Evolutionary conservation across 53 echinoderm and acorn worm species (phyloP).

Genomic region (Patiria pectinifera): DNA sequence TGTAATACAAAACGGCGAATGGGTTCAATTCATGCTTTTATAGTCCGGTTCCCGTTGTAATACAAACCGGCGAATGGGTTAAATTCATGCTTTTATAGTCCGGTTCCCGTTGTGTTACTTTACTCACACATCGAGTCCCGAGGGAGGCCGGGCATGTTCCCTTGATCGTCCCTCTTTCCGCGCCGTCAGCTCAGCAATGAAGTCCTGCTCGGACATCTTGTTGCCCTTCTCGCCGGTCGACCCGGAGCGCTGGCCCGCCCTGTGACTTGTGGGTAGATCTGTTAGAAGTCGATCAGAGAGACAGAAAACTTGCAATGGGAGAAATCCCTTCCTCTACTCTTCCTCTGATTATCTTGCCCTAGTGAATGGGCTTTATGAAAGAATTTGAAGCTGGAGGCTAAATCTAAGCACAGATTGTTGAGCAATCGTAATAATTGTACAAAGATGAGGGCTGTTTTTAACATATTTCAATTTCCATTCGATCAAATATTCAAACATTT

Average conservation of each 20-base stretch:
- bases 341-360: too few species aligned
- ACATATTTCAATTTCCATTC: too few species aligned
- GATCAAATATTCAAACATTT: too few species aligned
- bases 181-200: constrained; percentile 86
- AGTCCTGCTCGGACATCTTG: constrained; percentile 86
- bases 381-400: too few species aligned
- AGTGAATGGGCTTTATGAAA: too few species aligned
- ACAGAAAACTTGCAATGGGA: neutral
- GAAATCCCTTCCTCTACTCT: neutral
- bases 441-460: too few species aligned
- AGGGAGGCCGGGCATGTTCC: constrained; percentile 48
- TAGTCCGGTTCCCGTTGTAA: neutral
- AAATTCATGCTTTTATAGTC: neutral
- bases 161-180: constrained; percentile 76
- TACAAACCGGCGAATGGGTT: too few species aligned
- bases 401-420: too few species aligned
- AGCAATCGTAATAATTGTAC: too few species aligned
- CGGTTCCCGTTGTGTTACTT: neutral
- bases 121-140: constrained; percentile 61
- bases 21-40: too few species aligned
- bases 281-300: neutral
- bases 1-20: too few species aligned
- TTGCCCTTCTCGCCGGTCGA: constrained; percentile 48
- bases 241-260: constrained; percentile 37
- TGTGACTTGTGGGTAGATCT: constrained; percentile 3